Evolutionary conservation across 2,113 vertebrate genomes (phyloP), one percentile per base, ranked within the genome.

Genomic region (Lepisosteus osseus): DNA sequence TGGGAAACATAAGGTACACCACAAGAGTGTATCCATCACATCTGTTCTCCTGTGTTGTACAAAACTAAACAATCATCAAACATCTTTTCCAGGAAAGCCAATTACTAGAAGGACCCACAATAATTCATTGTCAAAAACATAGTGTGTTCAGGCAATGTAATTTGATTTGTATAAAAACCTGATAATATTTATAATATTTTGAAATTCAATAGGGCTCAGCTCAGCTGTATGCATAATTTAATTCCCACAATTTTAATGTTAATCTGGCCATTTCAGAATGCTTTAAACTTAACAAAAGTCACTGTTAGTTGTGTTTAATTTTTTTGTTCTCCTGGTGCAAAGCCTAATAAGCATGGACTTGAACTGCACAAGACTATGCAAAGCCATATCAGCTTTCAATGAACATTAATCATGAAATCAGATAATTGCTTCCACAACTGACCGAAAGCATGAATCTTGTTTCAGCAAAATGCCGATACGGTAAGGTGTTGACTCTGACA

Each of bases 1-100:
- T 92, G 89, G 89, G 84, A 86, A 69, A 73, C 80, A 86, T 86
- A 91, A 89, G 87, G 88, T 90, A 84, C 86, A 86, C 86, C 77
- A 83, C 79, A 86, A 85, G 82, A 79, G 85, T 78, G 79, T 66
- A 64, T 72, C 64, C 54, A 13, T 72, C 55, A 72, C 63, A 7
- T 59, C 54, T 59, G 44, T 15, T 47, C 17, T 44, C 59, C 54
- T 13, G 65, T 41, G 42, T 42, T 29, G 45, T 54, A 29, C 13
- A 73, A 68, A 68, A 12, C n/a, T 9, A 54, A 43, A 68, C 43
- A 51, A 59, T 59, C 56, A 47, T 55, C 47, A 51, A 51, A 64
- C 66, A 41, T 61, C 45, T 54, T 15, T 41, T 69, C 66, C 44
- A 63, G 59, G 66, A 56, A 54, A 61, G 67, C 57, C 72, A 44